Percentiles rank a stretch among this genome's conserved stretches.
These are phyloP conservation scores for Tetrax tetrax DNA, from an alignment of 2,113 vertebrate genomes.

Conservation along the genomic window DNA sequence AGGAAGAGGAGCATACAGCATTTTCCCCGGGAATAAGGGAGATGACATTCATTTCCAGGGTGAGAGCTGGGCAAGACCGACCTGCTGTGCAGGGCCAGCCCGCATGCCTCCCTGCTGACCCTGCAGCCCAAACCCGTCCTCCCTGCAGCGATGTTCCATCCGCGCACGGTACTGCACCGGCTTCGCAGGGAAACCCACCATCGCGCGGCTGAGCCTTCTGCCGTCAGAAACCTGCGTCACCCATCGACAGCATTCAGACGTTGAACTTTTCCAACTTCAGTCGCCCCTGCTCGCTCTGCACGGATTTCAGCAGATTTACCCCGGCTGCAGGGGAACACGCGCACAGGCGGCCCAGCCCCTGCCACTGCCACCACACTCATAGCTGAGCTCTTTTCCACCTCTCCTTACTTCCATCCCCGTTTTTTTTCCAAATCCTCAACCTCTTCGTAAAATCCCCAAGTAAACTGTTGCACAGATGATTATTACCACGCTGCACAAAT, in stretches of 20 bases:
- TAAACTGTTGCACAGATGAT: background rate
- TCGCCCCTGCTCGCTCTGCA: background rate
- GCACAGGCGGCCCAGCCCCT: background rate
- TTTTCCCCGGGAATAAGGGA: background rate
- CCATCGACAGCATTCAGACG: rapidly evolving
- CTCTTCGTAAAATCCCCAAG: background rate
- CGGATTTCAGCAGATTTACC: background rate
- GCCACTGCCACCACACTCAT: rapidly evolving
- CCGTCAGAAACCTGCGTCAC: background rate
- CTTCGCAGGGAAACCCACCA: rapidly evolving
- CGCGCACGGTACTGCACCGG: rapidly evolving
- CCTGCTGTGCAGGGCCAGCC: background rate
- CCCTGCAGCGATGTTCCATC: rapidly evolving
- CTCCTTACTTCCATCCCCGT: background rate
- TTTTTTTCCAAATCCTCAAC: background rate
- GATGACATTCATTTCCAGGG: rapidly evolving
- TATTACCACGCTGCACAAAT: background rate
- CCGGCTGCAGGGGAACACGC: background rate
- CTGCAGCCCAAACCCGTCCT: background rate
- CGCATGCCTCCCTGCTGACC: background rate
- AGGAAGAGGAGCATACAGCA: background rate
- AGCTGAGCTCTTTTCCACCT: background rate
- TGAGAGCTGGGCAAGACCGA: rapidly evolving
- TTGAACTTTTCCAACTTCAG: background rate
- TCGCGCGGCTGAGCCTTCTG: background rate